Evolutionary conservation across 2,113 vertebrate genomes (phyloP).

Genomic region (Aptenodytes patagonicus): DNA sequence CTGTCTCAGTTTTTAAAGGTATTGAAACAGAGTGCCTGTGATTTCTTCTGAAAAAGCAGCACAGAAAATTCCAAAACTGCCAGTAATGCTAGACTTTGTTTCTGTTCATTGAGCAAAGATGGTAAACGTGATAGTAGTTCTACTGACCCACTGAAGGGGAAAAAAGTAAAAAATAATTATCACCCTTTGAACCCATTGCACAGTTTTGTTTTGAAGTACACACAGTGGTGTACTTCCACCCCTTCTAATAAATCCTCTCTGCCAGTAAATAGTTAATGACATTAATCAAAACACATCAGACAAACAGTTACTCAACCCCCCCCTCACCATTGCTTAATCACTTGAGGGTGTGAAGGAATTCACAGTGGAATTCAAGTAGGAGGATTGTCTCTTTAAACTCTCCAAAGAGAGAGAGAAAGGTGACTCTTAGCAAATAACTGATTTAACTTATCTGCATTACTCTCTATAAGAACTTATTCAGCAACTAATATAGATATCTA

Average conservation of each 20-base stretch:
- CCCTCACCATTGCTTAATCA: neutral
- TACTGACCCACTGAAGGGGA: neutral
- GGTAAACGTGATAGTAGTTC: neutral
- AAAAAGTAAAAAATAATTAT: neutral
- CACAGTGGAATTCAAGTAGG: neutral
- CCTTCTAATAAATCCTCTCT: neutral
- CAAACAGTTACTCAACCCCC: neutral
- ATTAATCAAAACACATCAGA: slow-evolving; percentile 7
- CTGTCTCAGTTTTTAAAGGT: neutral
- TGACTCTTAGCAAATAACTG: neutral
- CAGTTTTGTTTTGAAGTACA: neutral
- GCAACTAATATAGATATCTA: neutral
- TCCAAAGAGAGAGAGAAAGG: neutral
- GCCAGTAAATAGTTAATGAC: neutral
- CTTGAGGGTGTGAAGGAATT: neutral
- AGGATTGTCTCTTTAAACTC: neutral
- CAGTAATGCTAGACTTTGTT: neutral
- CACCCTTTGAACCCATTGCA: neutral
- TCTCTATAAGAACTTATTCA: neutral
- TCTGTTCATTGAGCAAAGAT: neutral
- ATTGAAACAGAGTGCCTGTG: neutral
- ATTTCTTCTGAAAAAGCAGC: neutral
- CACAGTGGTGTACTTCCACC: neutral
- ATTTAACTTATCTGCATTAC: neutral
- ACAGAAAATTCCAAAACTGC: neutral